Conservation (phyloP, 2,797 vertebrate genomes). For the Psittacula derbiana region DNA sequence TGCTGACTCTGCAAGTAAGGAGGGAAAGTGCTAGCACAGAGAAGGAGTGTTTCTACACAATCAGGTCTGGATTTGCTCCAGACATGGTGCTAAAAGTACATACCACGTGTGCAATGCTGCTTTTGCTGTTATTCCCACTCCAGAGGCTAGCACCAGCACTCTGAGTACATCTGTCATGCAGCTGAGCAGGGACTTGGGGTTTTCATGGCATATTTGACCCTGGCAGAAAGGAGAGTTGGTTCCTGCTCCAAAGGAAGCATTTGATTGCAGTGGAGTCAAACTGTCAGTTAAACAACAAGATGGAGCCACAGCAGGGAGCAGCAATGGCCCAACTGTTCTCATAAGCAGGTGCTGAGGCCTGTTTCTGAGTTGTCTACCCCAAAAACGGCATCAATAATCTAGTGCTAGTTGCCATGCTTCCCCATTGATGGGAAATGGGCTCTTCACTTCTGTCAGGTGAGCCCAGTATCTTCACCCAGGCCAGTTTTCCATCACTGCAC, state of each 20-base stretch:
- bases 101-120: accelerated
- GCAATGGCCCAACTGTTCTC: not conserved
- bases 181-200: not conserved
- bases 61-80: not conserved
- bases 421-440: not conserved
- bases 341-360: not conserved
- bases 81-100: not conserved
- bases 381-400: not conserved
- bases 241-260: not conserved
- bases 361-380: not conserved
- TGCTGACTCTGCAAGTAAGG: not conserved
- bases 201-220: not conserved
- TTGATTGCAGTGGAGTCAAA: not conserved
- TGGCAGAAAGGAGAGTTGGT: not conserved
- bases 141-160: not conserved
- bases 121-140: not conserved
- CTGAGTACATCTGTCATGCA: too few relatives aligned
- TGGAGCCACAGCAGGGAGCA: not conserved
- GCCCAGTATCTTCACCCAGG: not conserved
- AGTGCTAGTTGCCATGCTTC: not conserved
- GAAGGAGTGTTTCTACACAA: accelerated
- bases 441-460: not conserved
- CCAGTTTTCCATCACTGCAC: not conserved
- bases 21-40: not conserved
- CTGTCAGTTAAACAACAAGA: not conserved